These are phyloP conservation scores for Onchidella celtica DNA, from an alignment of 2,888 invertebrate species.

Conservation along the genomic window DNA sequence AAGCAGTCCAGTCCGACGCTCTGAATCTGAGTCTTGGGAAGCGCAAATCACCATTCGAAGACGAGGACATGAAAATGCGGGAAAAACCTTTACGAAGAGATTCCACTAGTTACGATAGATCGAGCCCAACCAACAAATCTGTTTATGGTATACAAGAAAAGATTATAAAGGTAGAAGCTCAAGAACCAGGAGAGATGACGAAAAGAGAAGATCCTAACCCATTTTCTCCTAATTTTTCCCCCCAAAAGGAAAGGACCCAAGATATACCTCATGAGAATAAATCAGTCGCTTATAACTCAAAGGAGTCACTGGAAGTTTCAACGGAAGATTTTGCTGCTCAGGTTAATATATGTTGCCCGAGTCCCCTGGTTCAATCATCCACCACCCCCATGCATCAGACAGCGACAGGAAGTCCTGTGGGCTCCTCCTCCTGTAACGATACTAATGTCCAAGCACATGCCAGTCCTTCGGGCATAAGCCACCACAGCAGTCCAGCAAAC, in stretches of 20 bases:
- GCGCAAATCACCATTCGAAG: slow-evolving; percentile 27
- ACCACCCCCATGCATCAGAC: background rate
- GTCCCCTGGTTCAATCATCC: slow-evolving; percentile 41
- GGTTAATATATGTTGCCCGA: slow-evolving; percentile 65
- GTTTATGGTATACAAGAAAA: background rate
- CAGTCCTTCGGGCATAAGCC: slow-evolving; percentile 44
- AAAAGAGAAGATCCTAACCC: slow-evolving; percentile 23
- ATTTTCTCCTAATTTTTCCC: slow-evolving; percentile 24
- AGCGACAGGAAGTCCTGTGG: slow-evolving; percentile 27
- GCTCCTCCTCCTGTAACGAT: slow-evolving; percentile 32
- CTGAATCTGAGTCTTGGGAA: slow-evolving; percentile 62
- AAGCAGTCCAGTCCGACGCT: slow-evolving; percentile 67
- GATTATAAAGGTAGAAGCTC: slow-evolving; percentile 16
- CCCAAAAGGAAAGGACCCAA: slow-evolving; percentile 21
- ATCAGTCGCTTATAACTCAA: background rate
- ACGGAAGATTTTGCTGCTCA: slow-evolving; percentile 58
- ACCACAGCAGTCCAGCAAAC: slow-evolving; percentile 40
- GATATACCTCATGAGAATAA: background rate
- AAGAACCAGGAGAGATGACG: slow-evolving; percentile 38
- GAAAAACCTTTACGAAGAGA: background rate
- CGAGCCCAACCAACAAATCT: background rate
- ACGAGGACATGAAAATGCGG: background rate
- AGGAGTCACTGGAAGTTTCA: slow-evolving; percentile 34
- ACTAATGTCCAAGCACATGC: slow-evolving; percentile 35
- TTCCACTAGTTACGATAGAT: background rate